Evolutionary conservation across 1,140 invertebrate genomes (phyloP), one percentile per base, ranked within the genome.

Genomic region (Physella acuta): DNA sequence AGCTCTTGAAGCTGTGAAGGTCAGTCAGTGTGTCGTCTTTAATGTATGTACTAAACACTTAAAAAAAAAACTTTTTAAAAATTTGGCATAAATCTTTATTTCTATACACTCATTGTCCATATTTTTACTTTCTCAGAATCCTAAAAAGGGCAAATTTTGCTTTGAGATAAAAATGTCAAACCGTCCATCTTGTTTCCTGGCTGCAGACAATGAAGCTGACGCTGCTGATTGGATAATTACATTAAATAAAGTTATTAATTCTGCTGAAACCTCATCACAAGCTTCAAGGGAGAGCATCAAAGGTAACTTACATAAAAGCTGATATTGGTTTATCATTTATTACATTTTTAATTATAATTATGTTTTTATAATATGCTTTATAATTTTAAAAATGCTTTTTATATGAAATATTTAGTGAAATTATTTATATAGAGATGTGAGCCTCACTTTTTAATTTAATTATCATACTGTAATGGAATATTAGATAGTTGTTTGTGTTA

Each of bases 141-240:
- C 90, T 36, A 93, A 94, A 85, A 88, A 92, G 73, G 93, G 92
- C n/a, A 89, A 91, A 75, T 91, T 89, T 81, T 92, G 92, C 83
- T 95, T 97, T 85, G 94, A 96, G 82, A 82, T 97, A 33, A 88
- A 90, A 71, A 94, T 94, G 91, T 90, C 90, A 17, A 90, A 90
- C 36, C 89, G 91, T 70, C 92, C 91, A 0, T 92, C 91, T 0
- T 93, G 93, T 78, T 89, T 92, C 28, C 88, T 96, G 75, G 92
- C 92, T n/a, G 90, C 93, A 0, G 94, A 95, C 74, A 92, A 88
- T 80, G 94, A 95, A 80, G 83, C 87, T 20, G 94, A 96, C 73
- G 88, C 94, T 76, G 90, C 91, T 75, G 93, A 93, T 79, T 97
- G 94, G 94, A 82, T 88, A 17, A 87, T 83, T 24, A 91, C 91